Base-by-base conservation (phyloP, 1,140 invertebrate genomes). In the Drosophila elegans region DNA sequence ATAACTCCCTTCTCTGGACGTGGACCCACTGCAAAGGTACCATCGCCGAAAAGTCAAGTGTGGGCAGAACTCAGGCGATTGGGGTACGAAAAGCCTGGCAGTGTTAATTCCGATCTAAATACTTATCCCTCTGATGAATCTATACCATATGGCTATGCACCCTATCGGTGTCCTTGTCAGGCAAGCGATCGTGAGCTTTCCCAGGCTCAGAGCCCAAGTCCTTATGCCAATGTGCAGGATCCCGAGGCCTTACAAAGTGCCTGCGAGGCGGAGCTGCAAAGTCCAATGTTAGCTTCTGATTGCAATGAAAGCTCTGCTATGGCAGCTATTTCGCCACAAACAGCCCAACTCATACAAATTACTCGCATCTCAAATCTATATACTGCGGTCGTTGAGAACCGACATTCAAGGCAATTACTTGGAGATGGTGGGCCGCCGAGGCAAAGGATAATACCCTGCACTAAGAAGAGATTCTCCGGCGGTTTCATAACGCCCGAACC, bases 91-190 rank as follows among this genome's bases (percentile, higher is more conserved):
- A 32, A 25, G 7, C 6, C 7, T 21, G 13, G 3, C 13, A 7
- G 29, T 32, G 5, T 6, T 21, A 21, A 21, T 21, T 21, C 16
- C 6, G 21, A 3, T 25, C 36, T 68, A 0, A 9, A 21, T 4
- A 46, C n/a, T 5, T 34, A 16, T 3, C 36, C 42, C 11, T 71
- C 67, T 27, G 66, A 38, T n/a, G 67, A 71, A n/a, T 51, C 45
- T 5, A 54, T 71, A 42, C n/a, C 64, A 0, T 71, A 71, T 34
- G 67, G 67, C 3, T 71, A 71, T 54, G 64, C 64, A 2, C 67
- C 67, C 1, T 11, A 34, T 21, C 21, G 38, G 7, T 68, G 64
- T 66, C 64, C 45, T 9, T 68, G 64, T 9, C 64, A 66, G 27
- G 9, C 9, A 3, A 32, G 59, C 1, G 7, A 7, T 42, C 27